Evolutionary conservation across 2,888 invertebrate species (phyloP).

Genomic region (Heliconius aoede): DNA sequence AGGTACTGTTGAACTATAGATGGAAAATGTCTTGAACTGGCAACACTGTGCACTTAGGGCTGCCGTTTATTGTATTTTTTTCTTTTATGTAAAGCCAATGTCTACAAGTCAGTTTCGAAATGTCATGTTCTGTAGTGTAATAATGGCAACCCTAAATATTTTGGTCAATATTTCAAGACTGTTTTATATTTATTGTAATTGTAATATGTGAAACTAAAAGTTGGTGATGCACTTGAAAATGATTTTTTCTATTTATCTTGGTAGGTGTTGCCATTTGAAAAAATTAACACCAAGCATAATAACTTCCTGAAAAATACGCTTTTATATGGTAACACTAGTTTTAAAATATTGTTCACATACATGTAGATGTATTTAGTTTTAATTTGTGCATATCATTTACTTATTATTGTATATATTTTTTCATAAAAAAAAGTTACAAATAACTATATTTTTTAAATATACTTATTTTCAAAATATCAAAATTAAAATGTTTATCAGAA

Average conservation of each 20-base stretch:
- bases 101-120: slow-evolving; percentile 8
- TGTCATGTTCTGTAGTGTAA: not conserved
- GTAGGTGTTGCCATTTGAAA: slow-evolving; percentile 39
- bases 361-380: slow-evolving; percentile 23
- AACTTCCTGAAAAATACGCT: slow-evolving; percentile 38
- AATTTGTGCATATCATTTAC: slow-evolving; percentile 24
- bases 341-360: slow-evolving; percentile 26
- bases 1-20: slow-evolving; percentile 14
- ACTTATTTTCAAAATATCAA: no score
- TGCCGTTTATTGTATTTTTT: not conserved
- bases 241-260: slow-evolving; percentile 25
- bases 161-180: slow-evolving; percentile 20
- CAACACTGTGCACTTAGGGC: slow-evolving; percentile 12
- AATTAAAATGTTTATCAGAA: not conserved
- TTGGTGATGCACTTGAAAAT: slow-evolving; percentile 14
- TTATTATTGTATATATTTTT: not conserved
- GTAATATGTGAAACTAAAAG: slow-evolving; percentile 16
- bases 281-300: slow-evolving; percentile 35
- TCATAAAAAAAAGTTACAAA: not conserved
- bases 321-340: slow-evolving; percentile 34
- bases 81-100: not conserved
- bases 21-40: slow-evolving; percentile 11
- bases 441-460: no score
- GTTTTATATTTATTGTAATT: slow-evolving; percentile 12
- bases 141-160: slow-evolving; percentile 11